Evolutionary conservation across 2,888 invertebrate species (phyloP), one percentile per base, ranked within the genome.

Genomic region (Chalcis sispes): DNA sequence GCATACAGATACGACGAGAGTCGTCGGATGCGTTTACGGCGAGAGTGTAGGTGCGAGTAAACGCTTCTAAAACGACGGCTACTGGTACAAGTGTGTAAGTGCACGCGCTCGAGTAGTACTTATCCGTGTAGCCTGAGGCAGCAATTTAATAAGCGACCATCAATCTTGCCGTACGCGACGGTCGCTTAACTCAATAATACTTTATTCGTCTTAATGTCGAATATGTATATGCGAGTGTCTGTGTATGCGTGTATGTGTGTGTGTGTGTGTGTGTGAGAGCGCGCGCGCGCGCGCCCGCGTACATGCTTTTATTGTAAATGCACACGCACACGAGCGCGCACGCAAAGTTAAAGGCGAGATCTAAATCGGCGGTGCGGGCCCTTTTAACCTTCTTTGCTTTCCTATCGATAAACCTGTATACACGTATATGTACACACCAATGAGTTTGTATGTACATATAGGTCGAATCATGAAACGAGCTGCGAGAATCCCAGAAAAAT

Each of bases 81-180:
- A n/a, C n/a, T n/a, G n/a, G n/a, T n/a, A n/a, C n/a, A n/a, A n/a
- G n/a, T n/a, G n/a, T n/a, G n/a, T n/a, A n/a, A n/a, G n/a, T n/a
- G n/a, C n/a, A n/a, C n/a, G n/a, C n/a, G n/a, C n/a, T n/a, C n/a
- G n/a, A n/a, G n/a, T 36, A 7, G 10, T 7, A 10, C 10, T 36
- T 36, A 18, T 42, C 29, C 56, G 29, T 46, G 54, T 36, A 42
- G 13, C 1, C 50, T 61, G 66, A 56, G 74, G 69, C 69, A 74
- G 48, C 62, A 20, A 74, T 69, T 74, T 74, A 74, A 74, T 74
- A 74, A 62, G 67, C 54, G 36, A 40, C 52, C 74, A 69, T 74
- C 36, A 74, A 69, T 74, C 61, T 62, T 46, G n/a, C 40, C 10
- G 42, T n/a, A 15, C 42, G 27, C 40, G n/a, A n/a, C n/a, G n/a